These are phyloP conservation scores for Anoura caudifer DNA, from an alignment of 2,113 vertebrate genomes.

Conservation along the genomic window DNA sequence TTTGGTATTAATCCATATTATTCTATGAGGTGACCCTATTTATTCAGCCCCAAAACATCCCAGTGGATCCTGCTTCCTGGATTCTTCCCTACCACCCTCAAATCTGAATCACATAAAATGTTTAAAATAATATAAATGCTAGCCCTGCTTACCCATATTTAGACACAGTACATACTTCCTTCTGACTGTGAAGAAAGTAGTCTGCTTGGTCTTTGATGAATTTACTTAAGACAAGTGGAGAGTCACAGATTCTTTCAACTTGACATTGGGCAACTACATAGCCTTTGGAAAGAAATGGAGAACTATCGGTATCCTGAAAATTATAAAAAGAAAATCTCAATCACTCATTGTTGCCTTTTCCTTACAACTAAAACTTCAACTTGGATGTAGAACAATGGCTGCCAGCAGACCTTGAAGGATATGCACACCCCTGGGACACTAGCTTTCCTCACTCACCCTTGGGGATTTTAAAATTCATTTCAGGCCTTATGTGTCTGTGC, in stretches of 20 bases:
- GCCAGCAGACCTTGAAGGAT: neutral
- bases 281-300: neutral
- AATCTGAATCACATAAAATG: neutral
- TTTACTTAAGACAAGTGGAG: neutral
- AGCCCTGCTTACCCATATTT: constrained; percentile 10
- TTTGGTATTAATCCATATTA: neutral
- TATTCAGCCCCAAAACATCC: neutral
- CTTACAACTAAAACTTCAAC: neutral
- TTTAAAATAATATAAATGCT: constrained; percentile 6
- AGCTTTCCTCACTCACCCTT: neutral
- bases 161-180: neutral
- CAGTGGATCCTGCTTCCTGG: neutral
- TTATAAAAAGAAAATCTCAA: neutral
- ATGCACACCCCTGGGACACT: neutral
- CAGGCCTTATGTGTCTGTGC: neutral
- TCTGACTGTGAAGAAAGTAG: neutral
- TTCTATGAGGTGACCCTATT: neutral
- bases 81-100: neutral
- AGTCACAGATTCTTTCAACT: neutral
- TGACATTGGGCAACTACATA: neutral
- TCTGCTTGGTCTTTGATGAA: neutral
- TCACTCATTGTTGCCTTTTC: constrained; percentile 7
- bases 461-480: neutral
- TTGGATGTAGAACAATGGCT: neutral
- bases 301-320: neutral